Conservation (phyloP, 1,140 invertebrate genomes). For the Lepidurus packardi region DNA sequence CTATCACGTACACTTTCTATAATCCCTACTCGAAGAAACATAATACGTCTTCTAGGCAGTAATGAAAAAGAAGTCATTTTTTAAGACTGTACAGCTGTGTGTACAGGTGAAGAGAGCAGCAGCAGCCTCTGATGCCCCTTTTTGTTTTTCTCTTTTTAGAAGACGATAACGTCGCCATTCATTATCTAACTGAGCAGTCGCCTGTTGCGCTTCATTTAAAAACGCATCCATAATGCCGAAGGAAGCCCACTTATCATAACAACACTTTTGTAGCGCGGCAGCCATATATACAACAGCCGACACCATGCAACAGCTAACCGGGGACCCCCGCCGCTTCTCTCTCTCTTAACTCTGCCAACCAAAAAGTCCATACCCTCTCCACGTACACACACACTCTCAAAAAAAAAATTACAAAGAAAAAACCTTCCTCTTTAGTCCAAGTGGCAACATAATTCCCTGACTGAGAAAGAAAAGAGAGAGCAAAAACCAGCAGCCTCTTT, state of each 20-base stretch:
- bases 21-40: no score
- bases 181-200: constrained; percentile 19
- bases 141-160: not conserved
- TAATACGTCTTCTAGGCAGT: no score
- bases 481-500: not conserved
- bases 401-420: not conserved
- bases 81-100: no score
- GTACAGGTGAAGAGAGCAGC: not conserved
- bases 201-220: constrained; percentile 21
- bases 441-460: constrained; percentile 5
- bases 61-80: no score
- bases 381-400: not conserved
- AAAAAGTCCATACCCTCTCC: not conserved
- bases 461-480: not conserved
- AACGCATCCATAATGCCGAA: constrained; percentile 18
- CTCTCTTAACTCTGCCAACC: not conserved
- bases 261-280: constrained; percentile 14
- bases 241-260: constrained; percentile 21
- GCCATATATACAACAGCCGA: constrained; percentile 21
- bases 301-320: constrained; percentile 9
- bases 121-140: not conserved
- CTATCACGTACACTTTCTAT: no score
- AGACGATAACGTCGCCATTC: constrained; percentile 18
- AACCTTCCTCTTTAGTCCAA: not conserved
- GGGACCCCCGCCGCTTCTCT: not conserved